phyloP scores from a whole-genome alignment of 2,888 invertebrate species.

The Chymomyza caudatula region DNA sequence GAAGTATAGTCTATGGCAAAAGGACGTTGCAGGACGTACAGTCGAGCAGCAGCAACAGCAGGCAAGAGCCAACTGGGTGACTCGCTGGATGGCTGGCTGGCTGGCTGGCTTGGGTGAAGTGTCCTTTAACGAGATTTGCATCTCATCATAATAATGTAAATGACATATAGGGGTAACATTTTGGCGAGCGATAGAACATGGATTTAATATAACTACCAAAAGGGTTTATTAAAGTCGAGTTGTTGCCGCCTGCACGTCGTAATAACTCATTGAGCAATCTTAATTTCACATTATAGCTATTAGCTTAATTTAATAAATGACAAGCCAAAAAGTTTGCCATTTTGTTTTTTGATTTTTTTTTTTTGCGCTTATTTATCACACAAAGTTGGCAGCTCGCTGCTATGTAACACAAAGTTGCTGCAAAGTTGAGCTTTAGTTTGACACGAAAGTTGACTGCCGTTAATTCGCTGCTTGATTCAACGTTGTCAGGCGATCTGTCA shows the following conservation, averaged over 20 bases:
- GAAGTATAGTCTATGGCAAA: neutral
- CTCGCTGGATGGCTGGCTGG: constrained; percentile 26
- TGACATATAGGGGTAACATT: constrained; percentile 50
- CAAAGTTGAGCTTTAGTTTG: too few species aligned
- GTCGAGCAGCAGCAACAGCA: neutral
- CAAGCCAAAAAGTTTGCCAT: neutral
- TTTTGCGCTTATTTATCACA: neutral
- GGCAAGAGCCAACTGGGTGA: constrained; percentile 16
- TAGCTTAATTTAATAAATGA: neutral
- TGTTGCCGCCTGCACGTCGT: neutral
- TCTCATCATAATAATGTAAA: constrained; percentile 69
- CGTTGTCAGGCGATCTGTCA: neutral
- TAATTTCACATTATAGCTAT: neutral
- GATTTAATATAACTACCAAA: constrained; percentile 54
- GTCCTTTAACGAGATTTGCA: constrained; percentile 70
- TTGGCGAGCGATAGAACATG: constrained; percentile 48
- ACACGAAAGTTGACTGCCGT: neutral
- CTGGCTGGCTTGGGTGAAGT: constrained; percentile 42
- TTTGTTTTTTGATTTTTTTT: neutral
- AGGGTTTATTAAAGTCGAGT: constrained; percentile 47
- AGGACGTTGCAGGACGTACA: neutral
- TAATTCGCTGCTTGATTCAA: neutral
- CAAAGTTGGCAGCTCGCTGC: neutral
- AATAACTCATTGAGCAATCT: neutral
- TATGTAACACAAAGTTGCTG: neutral